Evolutionary conservation across 2,113 vertebrate genomes (phyloP).

Genomic region (Spilogale gracilis): DNA sequence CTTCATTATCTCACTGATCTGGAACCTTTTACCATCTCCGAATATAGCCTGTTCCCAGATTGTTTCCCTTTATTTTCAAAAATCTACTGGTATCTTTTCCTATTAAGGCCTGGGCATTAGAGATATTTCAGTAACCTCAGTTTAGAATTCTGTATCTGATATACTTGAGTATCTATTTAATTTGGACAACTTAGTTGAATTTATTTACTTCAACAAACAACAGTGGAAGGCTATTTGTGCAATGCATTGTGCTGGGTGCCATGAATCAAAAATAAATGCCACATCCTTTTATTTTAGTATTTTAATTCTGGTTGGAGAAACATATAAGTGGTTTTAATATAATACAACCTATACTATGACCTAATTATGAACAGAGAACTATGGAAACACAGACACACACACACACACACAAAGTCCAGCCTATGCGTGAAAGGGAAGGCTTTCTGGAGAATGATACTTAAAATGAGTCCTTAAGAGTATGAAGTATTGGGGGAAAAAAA

Average conservation of each 20-base stretch:
- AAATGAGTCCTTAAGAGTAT: neutral
- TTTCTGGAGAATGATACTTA: neutral
- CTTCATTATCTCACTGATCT: neutral
- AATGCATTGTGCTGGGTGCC: neutral
- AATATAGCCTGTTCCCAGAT: neutral
- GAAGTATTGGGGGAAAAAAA: neutral
- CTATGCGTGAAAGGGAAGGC: neutral
- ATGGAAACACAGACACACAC: neutral
- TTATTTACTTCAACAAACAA: conserved; percentile 39
- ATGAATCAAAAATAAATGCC: neutral
- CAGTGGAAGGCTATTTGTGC: neutral
- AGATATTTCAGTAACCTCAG: neutral
- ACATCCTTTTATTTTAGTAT: neutral
- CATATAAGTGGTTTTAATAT: neutral
- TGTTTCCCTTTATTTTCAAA: neutral
- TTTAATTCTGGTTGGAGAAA: neutral
- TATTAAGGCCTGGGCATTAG: neutral
- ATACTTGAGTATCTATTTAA: neutral
- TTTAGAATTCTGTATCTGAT: neutral
- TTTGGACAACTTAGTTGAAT: neutral
- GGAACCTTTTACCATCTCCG: neutral
- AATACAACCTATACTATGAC: neutral
- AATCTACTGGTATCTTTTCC: neutral
- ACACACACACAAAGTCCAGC: neutral
- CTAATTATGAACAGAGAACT: neutral